A percentile compares a stretch with the other conserved stretches of the same genome.
phyloP scores from a whole-genome alignment of 1,140 invertebrate genomes.

The Mamestra configurata region DNA sequence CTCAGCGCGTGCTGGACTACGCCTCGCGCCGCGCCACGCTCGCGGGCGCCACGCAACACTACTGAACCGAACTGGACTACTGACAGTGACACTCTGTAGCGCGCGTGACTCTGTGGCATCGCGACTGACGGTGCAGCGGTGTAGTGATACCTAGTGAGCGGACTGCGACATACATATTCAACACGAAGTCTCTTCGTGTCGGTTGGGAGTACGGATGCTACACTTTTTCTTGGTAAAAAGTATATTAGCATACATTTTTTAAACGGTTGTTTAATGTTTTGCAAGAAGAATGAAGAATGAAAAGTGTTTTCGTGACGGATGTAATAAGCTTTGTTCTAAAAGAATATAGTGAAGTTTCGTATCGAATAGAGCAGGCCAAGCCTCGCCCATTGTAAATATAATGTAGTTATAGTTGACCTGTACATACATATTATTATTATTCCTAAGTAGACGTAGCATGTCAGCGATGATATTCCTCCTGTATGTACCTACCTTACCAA shows the following conservation, averaged over 20 bases:
- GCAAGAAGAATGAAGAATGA: not conserved
- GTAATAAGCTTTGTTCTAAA: not conserved
- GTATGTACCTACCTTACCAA: conserved; percentile 2
- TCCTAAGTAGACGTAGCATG: not conserved
- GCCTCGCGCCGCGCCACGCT: conserved; percentile 65
- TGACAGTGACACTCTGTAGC: not conserved
- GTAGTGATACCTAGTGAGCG: not conserved
- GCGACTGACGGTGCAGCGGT: too few relatives aligned
- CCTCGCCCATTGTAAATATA: not conserved
- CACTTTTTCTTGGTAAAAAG: not conserved
- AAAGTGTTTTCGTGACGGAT: not conserved
- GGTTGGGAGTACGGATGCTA: not conserved
- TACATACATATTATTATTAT: not conserved
- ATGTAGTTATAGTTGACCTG: not conserved
- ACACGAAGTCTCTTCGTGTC: not conserved
- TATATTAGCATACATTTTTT: not conserved
- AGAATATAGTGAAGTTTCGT: not conserved
- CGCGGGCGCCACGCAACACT: conserved; percentile 74
- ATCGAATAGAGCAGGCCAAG: not conserved
- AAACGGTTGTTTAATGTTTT: not conserved
- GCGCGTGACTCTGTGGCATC: too few relatives aligned
- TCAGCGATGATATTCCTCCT: not conserved
- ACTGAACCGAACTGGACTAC: too few relatives aligned
- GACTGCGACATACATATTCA: not conserved
- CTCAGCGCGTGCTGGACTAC: conserved; percentile 68